phyloP scores from a whole-genome alignment of 2,888 invertebrate species.

The Caenorhabditis wallacei region DNA sequence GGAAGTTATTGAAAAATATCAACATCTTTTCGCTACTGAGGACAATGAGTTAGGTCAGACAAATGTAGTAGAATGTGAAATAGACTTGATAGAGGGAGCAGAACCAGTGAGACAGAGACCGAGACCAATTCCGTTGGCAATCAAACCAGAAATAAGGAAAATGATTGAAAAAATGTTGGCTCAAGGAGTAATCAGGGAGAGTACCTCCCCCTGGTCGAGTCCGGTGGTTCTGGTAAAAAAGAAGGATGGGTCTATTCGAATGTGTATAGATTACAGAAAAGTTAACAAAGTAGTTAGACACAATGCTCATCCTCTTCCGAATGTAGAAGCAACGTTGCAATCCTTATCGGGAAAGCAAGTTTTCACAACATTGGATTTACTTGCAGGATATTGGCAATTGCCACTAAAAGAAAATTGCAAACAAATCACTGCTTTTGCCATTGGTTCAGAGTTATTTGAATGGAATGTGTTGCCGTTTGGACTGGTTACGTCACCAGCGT shows the following conservation, averaged over 20 bases:
- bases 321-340: constrained; percentile 63
- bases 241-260: constrained; percentile 66
- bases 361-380: constrained; percentile 70
- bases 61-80: not conserved
- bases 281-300: constrained; percentile 66
- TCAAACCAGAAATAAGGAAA: not conserved
- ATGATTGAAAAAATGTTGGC: not conserved
- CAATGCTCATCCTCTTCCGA: constrained; percentile 73
- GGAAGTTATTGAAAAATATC: not conserved
- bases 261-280: constrained; percentile 73
- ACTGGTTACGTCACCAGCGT: constrained; percentile 72
- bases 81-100: not conserved
- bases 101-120: constrained; percentile 2
- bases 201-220: constrained; percentile 29
- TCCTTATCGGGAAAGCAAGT: constrained; percentile 44
- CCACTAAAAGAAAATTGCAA: constrained; percentile 57
- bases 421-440: constrained; percentile 49
- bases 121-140: constrained; percentile 5
- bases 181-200: constrained; percentile 33
- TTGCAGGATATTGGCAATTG: constrained; percentile 74
- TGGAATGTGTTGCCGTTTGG: constrained; percentile 12
- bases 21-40: not conserved
- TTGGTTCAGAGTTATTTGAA: constrained; percentile 15
- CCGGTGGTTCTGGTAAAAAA: constrained; percentile 65
- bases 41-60: not conserved